A percentile compares a stretch with the other conserved stretches of the same genome.
These are phyloP conservation scores for Neosalanx taihuensis DNA, from an alignment of 2,797 vertebrate species.

Conservation along the genomic window DNA sequence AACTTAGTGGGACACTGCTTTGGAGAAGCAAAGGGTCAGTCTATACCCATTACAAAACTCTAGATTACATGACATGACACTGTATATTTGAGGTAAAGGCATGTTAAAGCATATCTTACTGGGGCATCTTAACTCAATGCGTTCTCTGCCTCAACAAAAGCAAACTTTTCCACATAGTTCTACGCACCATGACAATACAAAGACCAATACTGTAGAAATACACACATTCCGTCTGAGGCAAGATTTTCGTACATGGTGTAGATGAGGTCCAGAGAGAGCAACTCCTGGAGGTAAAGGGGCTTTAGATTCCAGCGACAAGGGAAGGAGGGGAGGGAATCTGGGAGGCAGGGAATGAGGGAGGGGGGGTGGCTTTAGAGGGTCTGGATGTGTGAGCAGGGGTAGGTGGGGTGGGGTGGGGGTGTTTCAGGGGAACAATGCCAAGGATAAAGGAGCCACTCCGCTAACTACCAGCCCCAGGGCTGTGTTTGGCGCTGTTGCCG, in stretches of 20 bases:
- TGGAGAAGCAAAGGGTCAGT: neutral
- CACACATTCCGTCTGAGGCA: slow-evolving; percentile 3
- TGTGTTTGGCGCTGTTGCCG: slow-evolving; percentile 28
- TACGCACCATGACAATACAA: no score
- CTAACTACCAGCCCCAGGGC: slow-evolving; percentile 10
- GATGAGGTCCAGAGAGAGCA: slow-evolving; percentile 5
- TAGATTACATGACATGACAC: no score
- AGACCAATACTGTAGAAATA: neutral
- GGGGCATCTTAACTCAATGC: no score
- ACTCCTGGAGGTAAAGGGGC: slow-evolving; percentile 35
- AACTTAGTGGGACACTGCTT: neutral
- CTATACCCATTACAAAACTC: no score
- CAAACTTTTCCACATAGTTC: no score
- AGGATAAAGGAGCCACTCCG: slow-evolving; percentile 27
- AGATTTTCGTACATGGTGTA: slow-evolving; percentile 9
- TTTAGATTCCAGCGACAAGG: slow-evolving; percentile 54
- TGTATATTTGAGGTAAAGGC: no score
- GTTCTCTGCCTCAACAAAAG: no score
- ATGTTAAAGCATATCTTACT: no score
- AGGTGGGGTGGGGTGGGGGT: neutral
- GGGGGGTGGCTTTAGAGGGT: neutral
- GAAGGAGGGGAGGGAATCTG: slow-evolving; percentile 27
- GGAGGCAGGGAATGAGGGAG: slow-evolving; percentile 5
- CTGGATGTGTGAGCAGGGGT: slow-evolving; percentile 6
- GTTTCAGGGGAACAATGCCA: slow-evolving; percentile 31